Conservation (phyloP, 2,888 invertebrate genomes). For the Phania funesta region DNA sequence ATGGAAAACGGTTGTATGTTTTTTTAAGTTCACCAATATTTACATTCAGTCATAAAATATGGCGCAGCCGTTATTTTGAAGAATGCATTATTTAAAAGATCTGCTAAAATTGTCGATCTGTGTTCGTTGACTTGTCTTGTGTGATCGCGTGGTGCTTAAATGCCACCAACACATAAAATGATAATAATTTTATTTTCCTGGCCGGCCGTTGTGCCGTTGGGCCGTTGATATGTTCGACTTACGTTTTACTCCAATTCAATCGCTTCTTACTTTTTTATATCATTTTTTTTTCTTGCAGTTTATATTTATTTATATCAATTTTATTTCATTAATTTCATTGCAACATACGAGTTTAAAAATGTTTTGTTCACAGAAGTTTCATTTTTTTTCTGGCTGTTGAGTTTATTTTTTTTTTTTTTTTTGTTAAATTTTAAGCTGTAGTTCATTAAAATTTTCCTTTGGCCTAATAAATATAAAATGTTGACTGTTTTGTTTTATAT, state of each 20-base stretch:
- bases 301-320: slow-evolving; percentile 59
- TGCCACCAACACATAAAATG: slow-evolving; percentile 68
- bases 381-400: slow-evolving; percentile 37
- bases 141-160: slow-evolving; percentile 67
- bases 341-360: slow-evolving; percentile 62
- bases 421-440: slow-evolving; percentile 67
- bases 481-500: slow-evolving; percentile 51
- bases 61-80: too few species aligned
- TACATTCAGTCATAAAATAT: too few species aligned
- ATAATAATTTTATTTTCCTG: slow-evolving; percentile 67
- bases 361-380: slow-evolving; percentile 58
- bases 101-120: slow-evolving; percentile 9
- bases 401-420: slow-evolving; percentile 58
- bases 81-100: not conserved
- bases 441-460: slow-evolving; percentile 79
- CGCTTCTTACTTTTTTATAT: slow-evolving; percentile 31
- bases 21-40: too few species aligned
- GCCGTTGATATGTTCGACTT: slow-evolving; percentile 54
- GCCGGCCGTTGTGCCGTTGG: too few species aligned
- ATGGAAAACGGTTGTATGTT: too few species aligned
- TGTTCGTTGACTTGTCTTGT: slow-evolving; percentile 59
- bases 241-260: slow-evolving; percentile 64
- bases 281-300: slow-evolving; percentile 67
- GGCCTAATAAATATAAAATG: slow-evolving; percentile 78
- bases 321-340: slow-evolving; percentile 66